Evolutionary conservation across 2,797 vertebrate genomes (phyloP).

Genomic region (Eremophila alpestris): DNA sequence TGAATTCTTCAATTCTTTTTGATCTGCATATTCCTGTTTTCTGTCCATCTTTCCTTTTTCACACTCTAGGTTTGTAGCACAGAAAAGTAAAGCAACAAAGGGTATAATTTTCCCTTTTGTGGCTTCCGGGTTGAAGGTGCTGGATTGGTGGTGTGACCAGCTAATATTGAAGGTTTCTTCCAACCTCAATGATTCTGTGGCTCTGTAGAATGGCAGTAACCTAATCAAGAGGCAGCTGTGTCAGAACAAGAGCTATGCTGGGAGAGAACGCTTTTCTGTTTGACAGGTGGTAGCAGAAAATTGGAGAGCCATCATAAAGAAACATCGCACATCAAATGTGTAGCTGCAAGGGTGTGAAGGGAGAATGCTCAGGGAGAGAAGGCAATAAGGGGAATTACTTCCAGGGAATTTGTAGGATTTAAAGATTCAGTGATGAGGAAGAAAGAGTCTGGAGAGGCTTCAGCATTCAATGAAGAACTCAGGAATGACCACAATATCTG

Average conservation of each 20-base stretch:
- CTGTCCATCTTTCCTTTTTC: neutral
- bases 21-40: neutral
- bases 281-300: neutral
- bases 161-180: neutral
- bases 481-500: neutral
- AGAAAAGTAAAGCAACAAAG: neutral
- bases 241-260: neutral
- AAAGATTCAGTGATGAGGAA: neutral
- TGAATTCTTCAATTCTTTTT: neutral
- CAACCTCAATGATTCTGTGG: neutral
- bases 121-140: neutral
- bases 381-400: neutral
- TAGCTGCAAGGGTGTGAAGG: neutral
- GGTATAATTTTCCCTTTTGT: neutral
- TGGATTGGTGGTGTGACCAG: neutral
- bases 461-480: neutral
- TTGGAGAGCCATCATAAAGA: neutral
- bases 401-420: neutral
- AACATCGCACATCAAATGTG: accelerated
- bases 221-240: neutral
- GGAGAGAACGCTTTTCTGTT: neutral
- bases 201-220: neutral
- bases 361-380: neutral
- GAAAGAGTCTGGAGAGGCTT: neutral
- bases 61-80: neutral